Evolutionary conservation across 2,888 invertebrate species (phyloP).

Genomic region (Agonopterix subpropinquella): DNA sequence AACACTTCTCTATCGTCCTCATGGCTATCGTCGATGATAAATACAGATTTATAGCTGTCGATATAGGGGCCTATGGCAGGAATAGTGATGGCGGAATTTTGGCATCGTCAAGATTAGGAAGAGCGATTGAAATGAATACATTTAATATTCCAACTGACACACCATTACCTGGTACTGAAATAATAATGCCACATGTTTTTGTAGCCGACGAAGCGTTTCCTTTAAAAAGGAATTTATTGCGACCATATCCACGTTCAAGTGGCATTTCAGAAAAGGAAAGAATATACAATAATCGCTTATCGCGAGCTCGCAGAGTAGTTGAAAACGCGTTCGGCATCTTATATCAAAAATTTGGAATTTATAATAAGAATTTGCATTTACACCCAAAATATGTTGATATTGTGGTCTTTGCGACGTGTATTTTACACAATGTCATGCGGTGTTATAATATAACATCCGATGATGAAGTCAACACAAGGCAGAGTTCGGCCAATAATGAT

Average conservation of each 20-base stretch:
- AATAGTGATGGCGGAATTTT: constrained; percentile 13
- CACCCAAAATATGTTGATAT: constrained; percentile 6
- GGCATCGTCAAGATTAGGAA: constrained; percentile 4
- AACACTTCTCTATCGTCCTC: constrained; percentile 13
- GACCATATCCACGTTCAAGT: constrained; percentile 7
- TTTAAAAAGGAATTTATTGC: constrained; percentile 10
- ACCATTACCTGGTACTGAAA: constrained; percentile 5
- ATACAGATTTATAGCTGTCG: constrained; percentile 12
- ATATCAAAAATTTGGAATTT: constrained; percentile 12
- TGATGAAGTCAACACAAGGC: constrained; percentile 5
- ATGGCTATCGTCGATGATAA: constrained; percentile 13
- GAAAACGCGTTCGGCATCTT: constrained; percentile 17
- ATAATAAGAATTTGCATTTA: constrained; percentile 2
- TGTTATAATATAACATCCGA: constrained; percentile 9
- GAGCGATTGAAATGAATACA: constrained; percentile 1
- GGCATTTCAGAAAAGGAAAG: constrained; percentile 7
- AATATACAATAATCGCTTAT: constrained; percentile 12
- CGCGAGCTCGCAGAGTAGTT: constrained; percentile 12
- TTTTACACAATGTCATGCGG: constrained; percentile 12
- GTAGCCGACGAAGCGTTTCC: constrained; percentile 15
- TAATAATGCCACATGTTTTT: constrained; percentile 11
- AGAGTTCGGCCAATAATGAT: not conserved
- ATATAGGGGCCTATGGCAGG: constrained; percentile 12
- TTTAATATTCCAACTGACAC: constrained; percentile 7
- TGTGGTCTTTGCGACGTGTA: constrained; percentile 8